Evolutionary conservation across 2,797 vertebrate genomes (phyloP).

Genomic region (Corythornis leucogaster): DNA sequence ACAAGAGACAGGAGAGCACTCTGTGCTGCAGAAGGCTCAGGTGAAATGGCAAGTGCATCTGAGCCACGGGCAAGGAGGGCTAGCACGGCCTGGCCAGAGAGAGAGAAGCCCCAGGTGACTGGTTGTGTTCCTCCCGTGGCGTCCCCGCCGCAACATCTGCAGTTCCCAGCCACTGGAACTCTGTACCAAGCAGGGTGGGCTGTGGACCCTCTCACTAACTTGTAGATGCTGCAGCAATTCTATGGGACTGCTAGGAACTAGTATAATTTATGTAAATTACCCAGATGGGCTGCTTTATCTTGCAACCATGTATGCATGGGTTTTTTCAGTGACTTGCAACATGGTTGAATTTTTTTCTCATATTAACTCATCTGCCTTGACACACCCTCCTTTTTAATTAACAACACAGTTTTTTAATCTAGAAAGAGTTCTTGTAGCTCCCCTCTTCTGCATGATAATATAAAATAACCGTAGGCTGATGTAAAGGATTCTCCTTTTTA

Average conservation of each 20-base stretch:
- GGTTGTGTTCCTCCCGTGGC: not conserved
- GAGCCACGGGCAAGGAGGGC: not conserved
- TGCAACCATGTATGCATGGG: slow-evolving; percentile 53
- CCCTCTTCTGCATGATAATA: not conserved
- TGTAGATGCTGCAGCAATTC: slow-evolving; percentile 49
- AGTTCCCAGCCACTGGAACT: slow-evolving; percentile 8
- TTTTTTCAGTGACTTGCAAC: slow-evolving; percentile 68
- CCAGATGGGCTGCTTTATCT: slow-evolving; percentile 72
- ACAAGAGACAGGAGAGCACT: not conserved
- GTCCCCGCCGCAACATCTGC: not conserved
- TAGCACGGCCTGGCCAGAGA: not conserved
- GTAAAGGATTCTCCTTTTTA: slow-evolving; percentile 6
- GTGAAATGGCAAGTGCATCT: not conserved
- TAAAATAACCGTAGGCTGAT: not conserved
- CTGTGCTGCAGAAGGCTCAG: not conserved
- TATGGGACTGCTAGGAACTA: slow-evolving; percentile 62
- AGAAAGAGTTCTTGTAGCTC: slow-evolving; percentile 24
- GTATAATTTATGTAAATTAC: slow-evolving; percentile 74
- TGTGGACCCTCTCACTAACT: slow-evolving; percentile 36
- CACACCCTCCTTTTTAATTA: slow-evolving; percentile 62
- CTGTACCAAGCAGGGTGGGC: not conserved
- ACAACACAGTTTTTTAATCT: slow-evolving; percentile 41
- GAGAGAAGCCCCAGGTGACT: not conserved
- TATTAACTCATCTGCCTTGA: slow-evolving; percentile 68
- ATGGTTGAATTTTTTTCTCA: slow-evolving; percentile 55